phyloP scores from a whole-genome alignment of 2,888 invertebrate species.

The Hyppa rectilinea region DNA sequence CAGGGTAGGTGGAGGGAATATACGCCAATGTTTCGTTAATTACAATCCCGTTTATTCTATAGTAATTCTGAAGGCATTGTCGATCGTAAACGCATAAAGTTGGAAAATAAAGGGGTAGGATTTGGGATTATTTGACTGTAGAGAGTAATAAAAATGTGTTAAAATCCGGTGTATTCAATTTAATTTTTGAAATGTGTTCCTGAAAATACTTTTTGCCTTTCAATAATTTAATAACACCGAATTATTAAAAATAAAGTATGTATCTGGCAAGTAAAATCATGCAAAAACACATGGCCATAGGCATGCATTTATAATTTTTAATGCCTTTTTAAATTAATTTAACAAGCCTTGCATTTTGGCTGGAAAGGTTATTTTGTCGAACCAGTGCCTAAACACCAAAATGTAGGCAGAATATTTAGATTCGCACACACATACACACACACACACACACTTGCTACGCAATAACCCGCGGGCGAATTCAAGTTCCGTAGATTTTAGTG shows the following conservation, averaged over 20 bases:
- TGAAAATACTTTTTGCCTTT: conserved; percentile 2
- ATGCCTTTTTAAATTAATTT: not conserved
- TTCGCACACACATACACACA: conserved; percentile 6
- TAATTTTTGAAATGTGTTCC: conserved; percentile 7
- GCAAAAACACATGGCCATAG: too few relatives aligned
- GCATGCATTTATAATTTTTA: not conserved
- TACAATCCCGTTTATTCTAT: conserved; percentile 48
- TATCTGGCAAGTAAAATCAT: not conserved
- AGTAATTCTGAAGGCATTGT: conserved; percentile 27
- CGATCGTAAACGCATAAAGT: conserved; percentile 46
- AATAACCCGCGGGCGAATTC: conserved; percentile 69
- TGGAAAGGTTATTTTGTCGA: not conserved
- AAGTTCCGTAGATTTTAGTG: conserved; percentile 65
- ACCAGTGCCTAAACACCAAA: not conserved
- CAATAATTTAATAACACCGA: not conserved
- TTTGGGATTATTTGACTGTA: conserved; percentile 35
- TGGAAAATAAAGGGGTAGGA: conserved; percentile 35
- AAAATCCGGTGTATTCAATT: conserved; percentile 27
- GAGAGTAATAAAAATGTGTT: conserved; percentile 34
- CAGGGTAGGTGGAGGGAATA: conserved; percentile 50
- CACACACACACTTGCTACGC: conserved; percentile 52
- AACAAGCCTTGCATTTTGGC: not conserved
- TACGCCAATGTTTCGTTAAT: conserved; percentile 45
- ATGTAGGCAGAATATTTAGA: not conserved
- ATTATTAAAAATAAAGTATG: conserved; percentile 1